A percentile compares a stretch with the other conserved stretches of the same genome.
These are phyloP conservation scores for Eristalinus sepulchralis DNA, from an alignment of 2,888 invertebrate species.

Conservation along the genomic window DNA sequence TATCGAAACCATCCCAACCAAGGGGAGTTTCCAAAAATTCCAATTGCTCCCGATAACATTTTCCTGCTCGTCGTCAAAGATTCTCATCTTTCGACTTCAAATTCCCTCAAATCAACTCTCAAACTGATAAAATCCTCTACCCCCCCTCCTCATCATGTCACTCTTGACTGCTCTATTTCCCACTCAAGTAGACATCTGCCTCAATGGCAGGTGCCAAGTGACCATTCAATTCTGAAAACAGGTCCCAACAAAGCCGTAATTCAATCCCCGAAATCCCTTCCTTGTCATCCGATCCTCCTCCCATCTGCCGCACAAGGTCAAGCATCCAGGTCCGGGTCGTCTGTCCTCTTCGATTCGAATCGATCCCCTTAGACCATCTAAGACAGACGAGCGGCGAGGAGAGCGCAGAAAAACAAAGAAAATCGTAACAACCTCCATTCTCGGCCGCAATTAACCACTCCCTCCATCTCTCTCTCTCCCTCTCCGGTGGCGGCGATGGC, in stretches of 20 bases:
- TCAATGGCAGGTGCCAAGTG: not conserved
- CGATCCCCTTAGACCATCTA: not conserved
- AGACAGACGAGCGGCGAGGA: not conserved
- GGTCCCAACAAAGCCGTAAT: not conserved
- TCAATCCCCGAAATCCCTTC: not conserved
- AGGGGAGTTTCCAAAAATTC: too few relatives aligned
- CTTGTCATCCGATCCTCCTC: conserved; percentile 27
- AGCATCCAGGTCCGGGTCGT: not conserved
- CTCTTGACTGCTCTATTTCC: not conserved
- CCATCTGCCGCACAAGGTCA: conserved; percentile 33
- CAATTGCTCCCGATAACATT: too few relatives aligned
- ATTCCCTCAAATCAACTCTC: too few relatives aligned
- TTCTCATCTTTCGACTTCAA: too few relatives aligned
- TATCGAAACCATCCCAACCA: too few relatives aligned
- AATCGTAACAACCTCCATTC: conserved; percentile 26
- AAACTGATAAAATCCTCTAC: too few relatives aligned
- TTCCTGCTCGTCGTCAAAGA: too few relatives aligned
- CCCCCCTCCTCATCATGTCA: not conserved
- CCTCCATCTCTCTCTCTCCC: not conserved
- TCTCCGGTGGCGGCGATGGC: conserved; percentile 9
- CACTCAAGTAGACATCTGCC: not conserved
- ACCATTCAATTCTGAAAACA: not conserved
- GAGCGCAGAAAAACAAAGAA: not conserved
- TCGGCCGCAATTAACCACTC: conserved; percentile 61
- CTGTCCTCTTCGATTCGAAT: not conserved